Evolutionary conservation across 1,140 invertebrate genomes (phyloP).

Genomic region (Heliconius himera): DNA sequence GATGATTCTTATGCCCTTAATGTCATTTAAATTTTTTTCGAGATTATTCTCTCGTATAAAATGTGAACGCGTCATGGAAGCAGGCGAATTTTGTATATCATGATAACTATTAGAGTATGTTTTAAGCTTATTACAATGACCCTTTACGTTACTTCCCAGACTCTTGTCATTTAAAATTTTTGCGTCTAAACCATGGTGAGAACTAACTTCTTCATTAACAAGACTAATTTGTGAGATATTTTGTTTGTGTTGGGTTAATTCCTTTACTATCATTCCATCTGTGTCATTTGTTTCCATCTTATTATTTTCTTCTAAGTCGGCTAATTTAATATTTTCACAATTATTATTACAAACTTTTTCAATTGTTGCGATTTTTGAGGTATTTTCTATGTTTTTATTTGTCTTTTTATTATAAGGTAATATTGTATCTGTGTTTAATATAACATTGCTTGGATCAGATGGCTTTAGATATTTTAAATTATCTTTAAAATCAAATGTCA

Average conservation of each 20-base stretch:
- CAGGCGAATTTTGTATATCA: neutral
- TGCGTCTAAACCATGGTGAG: neutral
- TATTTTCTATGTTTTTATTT: neutral
- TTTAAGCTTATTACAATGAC: neutral
- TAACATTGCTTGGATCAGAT: slow-evolving; percentile 32
- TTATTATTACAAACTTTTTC: neutral
- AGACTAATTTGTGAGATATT: neutral
- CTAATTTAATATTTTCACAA: slow-evolving; percentile 1
- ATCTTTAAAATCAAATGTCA: slow-evolving; percentile 41
- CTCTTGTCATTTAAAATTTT: neutral
- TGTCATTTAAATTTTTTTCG: neutral
- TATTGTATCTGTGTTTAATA: slow-evolving; percentile 43
- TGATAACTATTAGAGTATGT: neutral
- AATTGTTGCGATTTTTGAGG: neutral
- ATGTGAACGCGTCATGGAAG: neutral
- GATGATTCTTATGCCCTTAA: neutral
- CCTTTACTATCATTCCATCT: neutral
- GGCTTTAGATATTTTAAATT: slow-evolving; percentile 40
- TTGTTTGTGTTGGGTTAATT: neutral
- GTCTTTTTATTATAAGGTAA: slow-evolving; percentile 36
- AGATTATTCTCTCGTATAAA: neutral
- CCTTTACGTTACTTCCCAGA: neutral
- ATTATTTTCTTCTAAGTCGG: neutral
- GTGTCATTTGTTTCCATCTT: neutral
- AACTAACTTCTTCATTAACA: neutral